These are phyloP conservation scores for Penelope pileata DNA, from an alignment of 2,113 vertebrate species.

Conservation along the genomic window DNA sequence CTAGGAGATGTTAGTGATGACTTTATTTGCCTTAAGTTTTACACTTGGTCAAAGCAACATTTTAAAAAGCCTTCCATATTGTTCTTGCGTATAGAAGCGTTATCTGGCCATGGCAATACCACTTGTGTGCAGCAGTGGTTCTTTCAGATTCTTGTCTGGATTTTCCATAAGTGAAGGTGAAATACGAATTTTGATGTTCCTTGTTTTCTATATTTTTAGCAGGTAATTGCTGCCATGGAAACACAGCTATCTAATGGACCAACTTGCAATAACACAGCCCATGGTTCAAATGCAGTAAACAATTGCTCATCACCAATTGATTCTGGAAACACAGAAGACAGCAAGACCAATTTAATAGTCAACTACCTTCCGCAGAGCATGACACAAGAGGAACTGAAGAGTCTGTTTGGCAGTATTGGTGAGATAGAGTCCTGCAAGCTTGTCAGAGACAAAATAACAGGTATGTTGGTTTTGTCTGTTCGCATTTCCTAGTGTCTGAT, in stretches of 20 bases:
- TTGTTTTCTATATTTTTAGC: slow-evolving; percentile 83
- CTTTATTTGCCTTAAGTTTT: background rate
- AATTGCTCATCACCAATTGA: slow-evolving; percentile 95
- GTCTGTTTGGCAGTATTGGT: slow-evolving; percentile 95
- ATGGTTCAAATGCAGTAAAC: slow-evolving; percentile 88
- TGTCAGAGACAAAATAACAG: slow-evolving; percentile 98
- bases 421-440: slow-evolving; percentile 99
- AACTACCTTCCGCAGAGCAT: slow-evolving; percentile 99
- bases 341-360: slow-evolving; percentile 99
- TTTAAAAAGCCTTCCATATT: background rate
- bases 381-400: slow-evolving; percentile 97
- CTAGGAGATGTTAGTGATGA: background rate
- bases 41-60: background rate
- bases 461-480: slow-evolving; percentile 68
- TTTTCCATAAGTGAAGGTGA: slow-evolving; percentile 30
- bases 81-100: slow-evolving; percentile 15
- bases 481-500: background rate
- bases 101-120: slow-evolving; percentile 25
- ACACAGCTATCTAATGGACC: slow-evolving; percentile 98
- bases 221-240: slow-evolving; percentile 99
- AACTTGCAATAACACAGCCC: slow-evolving; percentile 94
- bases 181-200: slow-evolving; percentile 68
- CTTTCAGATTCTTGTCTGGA: slow-evolving; percentile 57
- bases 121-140: slow-evolving; percentile 52
- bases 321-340: slow-evolving; percentile 93